Conservation (phyloP, 1,140 invertebrate genomes). For the Paracyclopina nana region DNA sequence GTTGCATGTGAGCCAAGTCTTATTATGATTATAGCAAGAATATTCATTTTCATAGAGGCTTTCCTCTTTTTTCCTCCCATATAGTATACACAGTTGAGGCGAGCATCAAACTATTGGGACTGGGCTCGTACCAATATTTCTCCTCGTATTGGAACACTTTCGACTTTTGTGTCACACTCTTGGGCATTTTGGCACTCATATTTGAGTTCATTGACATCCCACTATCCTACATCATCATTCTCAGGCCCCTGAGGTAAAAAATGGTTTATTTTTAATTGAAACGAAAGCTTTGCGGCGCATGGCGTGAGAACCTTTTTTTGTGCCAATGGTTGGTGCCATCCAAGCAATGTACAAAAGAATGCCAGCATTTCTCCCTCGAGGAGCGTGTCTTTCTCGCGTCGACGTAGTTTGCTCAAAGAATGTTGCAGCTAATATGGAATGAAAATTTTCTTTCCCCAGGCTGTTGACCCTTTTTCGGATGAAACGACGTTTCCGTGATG, state of each 20-base stretch:
- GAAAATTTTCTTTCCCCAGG: constrained; percentile 22
- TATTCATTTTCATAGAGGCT: too few relatives aligned
- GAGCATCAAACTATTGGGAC: constrained; percentile 26
- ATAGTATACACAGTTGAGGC: constrained; percentile 54
- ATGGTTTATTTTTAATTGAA: not conserved
- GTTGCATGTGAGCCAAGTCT: constrained; percentile 35
- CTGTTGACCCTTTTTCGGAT: constrained; percentile 34
- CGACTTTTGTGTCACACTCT: constrained; percentile 18
- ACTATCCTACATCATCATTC: constrained; percentile 48
- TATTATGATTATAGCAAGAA: not conserved
- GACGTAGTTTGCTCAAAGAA: not conserved
- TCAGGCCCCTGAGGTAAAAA: constrained; percentile 28
- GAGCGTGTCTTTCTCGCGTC: not conserved
- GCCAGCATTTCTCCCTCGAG: not conserved
- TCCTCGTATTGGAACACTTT: constrained; percentile 26
- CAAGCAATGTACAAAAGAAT: too few relatives aligned
- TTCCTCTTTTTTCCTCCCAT: constrained; percentile 22
- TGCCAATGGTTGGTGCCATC: too few relatives aligned
- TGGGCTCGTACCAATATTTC: constrained; percentile 25
- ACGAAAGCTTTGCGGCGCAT: not conserved
- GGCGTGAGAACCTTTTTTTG: too few relatives aligned
- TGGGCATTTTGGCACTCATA: constrained; percentile 21
- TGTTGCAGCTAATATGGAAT: not conserved
- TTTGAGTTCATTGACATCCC: constrained; percentile 33
- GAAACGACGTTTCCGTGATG: constrained; percentile 66